These are phyloP conservation scores for Myiotriccus ornatus DNA, from an alignment of 2,797 vertebrate species.

Conservation along the genomic window DNA sequence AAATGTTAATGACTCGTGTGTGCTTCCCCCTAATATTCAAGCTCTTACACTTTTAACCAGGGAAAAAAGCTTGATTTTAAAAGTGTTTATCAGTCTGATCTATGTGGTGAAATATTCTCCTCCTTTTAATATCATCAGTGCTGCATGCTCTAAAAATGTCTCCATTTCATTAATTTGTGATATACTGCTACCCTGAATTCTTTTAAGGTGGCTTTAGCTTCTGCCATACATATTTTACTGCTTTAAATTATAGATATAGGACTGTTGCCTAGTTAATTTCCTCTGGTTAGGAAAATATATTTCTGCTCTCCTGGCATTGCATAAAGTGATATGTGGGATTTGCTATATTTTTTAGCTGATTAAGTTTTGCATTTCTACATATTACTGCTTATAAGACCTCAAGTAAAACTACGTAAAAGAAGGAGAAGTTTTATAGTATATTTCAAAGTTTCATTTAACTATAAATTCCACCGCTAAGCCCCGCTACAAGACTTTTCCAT, in stretches of 20 bases:
- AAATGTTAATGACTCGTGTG: neutral
- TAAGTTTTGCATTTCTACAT: constrained; percentile 58
- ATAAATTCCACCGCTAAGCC: constrained; percentile 54
- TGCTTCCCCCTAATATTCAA: neutral
- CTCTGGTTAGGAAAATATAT: constrained; percentile 69
- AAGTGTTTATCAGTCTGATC: constrained; percentile 33
- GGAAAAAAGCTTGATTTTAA: neutral
- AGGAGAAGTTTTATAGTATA: constrained; percentile 52
- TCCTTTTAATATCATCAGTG: constrained; percentile 2
- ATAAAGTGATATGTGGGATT: constrained; percentile 55
- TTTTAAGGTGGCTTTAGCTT: constrained; percentile 64
- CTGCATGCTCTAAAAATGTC: constrained; percentile 60
- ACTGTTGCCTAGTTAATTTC: constrained; percentile 68
- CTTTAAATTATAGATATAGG: constrained; percentile 66
- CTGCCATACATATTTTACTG: constrained; percentile 67
- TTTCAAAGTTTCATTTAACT: constrained; percentile 64
- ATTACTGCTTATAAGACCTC: constrained; percentile 58
- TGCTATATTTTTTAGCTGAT: constrained; percentile 59
- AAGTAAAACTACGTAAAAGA: constrained; percentile 47
- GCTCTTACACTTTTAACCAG: neutral
- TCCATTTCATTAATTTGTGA: constrained; percentile 68
- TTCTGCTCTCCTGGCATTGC: constrained; percentile 49
- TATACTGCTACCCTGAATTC: constrained; percentile 57
- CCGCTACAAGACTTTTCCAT: constrained; percentile 63
- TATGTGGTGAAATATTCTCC: constrained; percentile 29